A percentile compares a stretch with the other conserved stretches of the same genome.
These are phyloP conservation scores for Melanaphis sacchari DNA, from an alignment of 1,140 invertebrate genomes.

Conservation along the genomic window DNA sequence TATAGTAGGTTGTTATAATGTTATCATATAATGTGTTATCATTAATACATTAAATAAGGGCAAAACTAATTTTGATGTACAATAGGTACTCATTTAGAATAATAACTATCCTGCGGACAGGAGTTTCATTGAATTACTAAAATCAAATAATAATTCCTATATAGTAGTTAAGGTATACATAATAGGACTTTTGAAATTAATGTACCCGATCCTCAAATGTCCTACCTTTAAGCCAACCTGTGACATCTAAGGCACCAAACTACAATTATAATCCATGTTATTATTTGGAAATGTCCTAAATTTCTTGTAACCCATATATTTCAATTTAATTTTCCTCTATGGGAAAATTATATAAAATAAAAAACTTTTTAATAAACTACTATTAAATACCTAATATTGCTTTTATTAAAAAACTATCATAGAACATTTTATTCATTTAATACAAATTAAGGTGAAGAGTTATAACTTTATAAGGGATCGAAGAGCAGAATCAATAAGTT, in stretches of 20 bases:
- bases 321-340: neutral
- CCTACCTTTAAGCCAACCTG: neutral
- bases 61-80: neutral
- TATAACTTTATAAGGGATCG: no score
- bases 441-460: no score
- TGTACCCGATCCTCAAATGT: neutral
- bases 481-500: no score
- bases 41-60: neutral
- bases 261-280: neutral
- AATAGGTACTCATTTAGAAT: neutral
- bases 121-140: neutral
- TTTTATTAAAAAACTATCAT: no score
- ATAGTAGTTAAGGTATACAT: neutral
- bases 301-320: neutral
- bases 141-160: conserved; percentile 6
- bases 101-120: neutral
- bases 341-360: neutral
- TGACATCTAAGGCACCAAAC: neutral
- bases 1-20: neutral
- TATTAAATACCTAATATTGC: neutral
- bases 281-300: neutral
- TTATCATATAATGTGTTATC: no score
- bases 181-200: conserved; percentile 7
- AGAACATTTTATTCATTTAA: no score
- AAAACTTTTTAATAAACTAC: neutral